Evolutionary conservation across 2,888 invertebrate species (phyloP).

Genomic region (Nebria salina): DNA sequence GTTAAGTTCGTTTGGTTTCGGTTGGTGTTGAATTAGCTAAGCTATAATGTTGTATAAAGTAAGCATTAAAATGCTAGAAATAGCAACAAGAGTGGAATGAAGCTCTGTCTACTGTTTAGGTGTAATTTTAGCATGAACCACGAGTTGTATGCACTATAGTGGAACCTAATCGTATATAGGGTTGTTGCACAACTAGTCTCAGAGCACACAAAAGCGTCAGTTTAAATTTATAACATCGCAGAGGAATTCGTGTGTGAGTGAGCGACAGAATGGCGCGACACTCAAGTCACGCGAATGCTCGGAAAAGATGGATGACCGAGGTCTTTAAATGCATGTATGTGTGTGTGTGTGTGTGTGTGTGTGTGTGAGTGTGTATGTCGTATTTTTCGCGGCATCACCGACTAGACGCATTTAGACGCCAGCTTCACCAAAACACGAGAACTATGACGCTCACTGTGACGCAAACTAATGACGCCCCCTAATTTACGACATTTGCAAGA

Average conservation of each 20-base stretch:
- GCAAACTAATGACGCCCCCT: neutral
- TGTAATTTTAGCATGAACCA: neutral
- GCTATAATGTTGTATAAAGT: too few relatives aligned
- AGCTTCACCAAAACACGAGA: neutral
- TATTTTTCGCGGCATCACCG: neutral
- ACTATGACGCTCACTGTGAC: neutral
- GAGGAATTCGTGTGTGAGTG: neutral
- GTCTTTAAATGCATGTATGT: neutral
- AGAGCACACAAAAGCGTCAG: neutral
- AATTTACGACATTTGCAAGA: neutral
- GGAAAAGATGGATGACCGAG: neutral
- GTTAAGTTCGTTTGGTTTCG: too few relatives aligned
- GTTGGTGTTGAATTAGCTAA: too few relatives aligned
- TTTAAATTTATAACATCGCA: neutral
- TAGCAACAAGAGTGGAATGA: too few relatives aligned
- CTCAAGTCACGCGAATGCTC: neutral
- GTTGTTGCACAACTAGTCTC: neutral
- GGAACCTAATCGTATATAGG: neutral
- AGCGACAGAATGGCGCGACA: neutral
- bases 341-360: neutral
- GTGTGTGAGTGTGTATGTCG: neutral
- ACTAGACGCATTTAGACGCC: neutral
- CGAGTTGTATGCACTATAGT: slow-evolving; percentile 1
- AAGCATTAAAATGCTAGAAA: too few relatives aligned
- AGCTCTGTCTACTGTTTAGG: neutral